phyloP scores from a whole-genome alignment of 2,888 invertebrate genomes.

The Anthoptus insignis region DNA sequence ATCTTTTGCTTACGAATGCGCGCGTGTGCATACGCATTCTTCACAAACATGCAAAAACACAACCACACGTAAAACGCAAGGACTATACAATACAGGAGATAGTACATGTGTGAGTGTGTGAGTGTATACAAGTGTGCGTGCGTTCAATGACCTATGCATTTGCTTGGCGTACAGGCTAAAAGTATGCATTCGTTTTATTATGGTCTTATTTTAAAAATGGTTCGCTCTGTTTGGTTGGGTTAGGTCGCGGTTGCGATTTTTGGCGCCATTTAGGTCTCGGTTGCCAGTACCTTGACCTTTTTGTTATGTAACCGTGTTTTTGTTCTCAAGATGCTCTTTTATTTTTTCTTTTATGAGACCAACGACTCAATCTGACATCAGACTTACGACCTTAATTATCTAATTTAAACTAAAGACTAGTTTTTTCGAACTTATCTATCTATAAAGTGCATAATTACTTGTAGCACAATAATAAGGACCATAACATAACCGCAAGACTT shows the following conservation, averaged over 20 bases:
- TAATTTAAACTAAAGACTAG: too few relatives aligned
- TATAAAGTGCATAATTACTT: not conserved
- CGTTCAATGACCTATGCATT: conserved; percentile 84
- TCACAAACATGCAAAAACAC: conserved; percentile 84
- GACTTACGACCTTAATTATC: not conserved
- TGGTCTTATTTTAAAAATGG: conserved; percentile 86
- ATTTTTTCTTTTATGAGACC: not conserved
- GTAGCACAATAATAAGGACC: conserved; percentile 20
- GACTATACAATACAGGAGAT: conserved; percentile 59
- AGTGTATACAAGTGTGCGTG: conserved; percentile 65
- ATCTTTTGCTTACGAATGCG: conserved; percentile 73
- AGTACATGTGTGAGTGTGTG: conserved; percentile 58
- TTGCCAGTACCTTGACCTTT: conserved; percentile 40
- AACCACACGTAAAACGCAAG: conserved; percentile 66
- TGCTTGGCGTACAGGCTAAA: conserved; percentile 85
- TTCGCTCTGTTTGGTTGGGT: conserved; percentile 78
- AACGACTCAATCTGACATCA: not conserved
- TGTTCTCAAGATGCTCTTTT: not conserved
- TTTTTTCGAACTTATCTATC: too few relatives aligned
- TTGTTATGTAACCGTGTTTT: conserved; percentile 34
- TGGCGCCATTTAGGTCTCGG: conserved; percentile 59
- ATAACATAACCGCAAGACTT: not conserved
- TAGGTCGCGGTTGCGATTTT: conserved; percentile 73
- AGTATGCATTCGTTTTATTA: conserved; percentile 86
- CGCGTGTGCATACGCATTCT: conserved; percentile 83